A percentile compares a stretch with the other conserved stretches of the same genome.
Evolutionary conservation across 2,113 vertebrate species (phyloP).

Genomic region (Fulica atra): DNA sequence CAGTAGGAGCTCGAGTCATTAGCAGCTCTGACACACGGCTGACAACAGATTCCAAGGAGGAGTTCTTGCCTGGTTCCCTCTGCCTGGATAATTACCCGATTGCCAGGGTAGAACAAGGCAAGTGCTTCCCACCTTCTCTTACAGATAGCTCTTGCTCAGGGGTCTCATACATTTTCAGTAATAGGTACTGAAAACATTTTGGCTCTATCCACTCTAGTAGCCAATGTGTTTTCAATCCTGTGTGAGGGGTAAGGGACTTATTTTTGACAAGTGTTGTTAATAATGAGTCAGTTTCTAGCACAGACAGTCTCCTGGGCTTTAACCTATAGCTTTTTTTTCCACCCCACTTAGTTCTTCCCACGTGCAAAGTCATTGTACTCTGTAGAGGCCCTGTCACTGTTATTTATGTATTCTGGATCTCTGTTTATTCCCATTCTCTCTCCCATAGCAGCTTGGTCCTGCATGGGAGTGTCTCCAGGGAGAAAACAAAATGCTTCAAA

Average conservation of each 20-base stretch:
- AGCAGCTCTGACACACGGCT: fast-evolving
- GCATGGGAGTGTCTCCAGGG: not conserved
- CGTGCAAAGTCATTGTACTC: not conserved
- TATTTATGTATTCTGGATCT: not conserved
- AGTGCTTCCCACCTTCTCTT: not conserved
- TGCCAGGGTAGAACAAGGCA: not conserved
- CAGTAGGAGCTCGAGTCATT: fast-evolving
- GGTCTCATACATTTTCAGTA: not conserved
- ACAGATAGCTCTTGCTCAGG: not conserved
- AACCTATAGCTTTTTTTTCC: not conserved
- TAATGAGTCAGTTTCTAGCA: not conserved
- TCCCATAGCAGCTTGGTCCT: not conserved
- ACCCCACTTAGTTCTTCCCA: not conserved
- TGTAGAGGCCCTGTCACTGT: not conserved
- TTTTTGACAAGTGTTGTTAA: not conserved
- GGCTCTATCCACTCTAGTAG: not conserved
- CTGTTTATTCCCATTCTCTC: not conserved
- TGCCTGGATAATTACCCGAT: not conserved
- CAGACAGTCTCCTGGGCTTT: not conserved
- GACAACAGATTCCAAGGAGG: not conserved
- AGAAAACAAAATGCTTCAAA: not conserved
- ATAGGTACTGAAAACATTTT: not conserved
- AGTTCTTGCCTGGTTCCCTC: not conserved
- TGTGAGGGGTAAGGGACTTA: not conserved
- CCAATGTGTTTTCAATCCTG: conserved; percentile 10